Evolutionary conservation across 2,113 vertebrate genomes (phyloP), one percentile per base, ranked within the genome.

Genomic region (Pagrus major): DNA sequence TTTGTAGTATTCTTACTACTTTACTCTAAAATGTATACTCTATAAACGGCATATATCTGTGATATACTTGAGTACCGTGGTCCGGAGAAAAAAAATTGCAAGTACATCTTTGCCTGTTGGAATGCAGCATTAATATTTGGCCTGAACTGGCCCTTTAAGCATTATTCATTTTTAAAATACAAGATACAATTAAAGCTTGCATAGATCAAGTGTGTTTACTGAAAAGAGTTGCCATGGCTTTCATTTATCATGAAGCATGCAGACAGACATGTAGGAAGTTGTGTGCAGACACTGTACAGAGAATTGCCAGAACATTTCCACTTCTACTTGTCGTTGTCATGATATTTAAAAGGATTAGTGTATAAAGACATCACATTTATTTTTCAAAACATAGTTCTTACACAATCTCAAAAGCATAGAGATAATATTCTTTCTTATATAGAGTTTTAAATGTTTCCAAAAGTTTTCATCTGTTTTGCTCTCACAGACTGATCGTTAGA

Each of bases 101-200:
- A n/a, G n/a, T n/a, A n/a, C n/a, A n/a, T n/a, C n/a, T n/a, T n/a
- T n/a, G n/a, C n/a, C n/a, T n/a, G n/a, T n/a, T n/a, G n/a, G n/a
- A n/a, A n/a, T n/a, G n/a, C n/a, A n/a, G n/a, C n/a, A n/a, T n/a
- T n/a, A n/a, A n/a, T n/a, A n/a, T n/a, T n/a, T n/a, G n/a, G n/a
- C n/a, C n/a, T n/a, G n/a, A n/a, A n/a, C n/a, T n/a, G n/a, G n/a
- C n/a, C n/a, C n/a, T n/a, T n/a, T n/a, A n/a, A n/a, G 21, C 20
- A 11, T 31, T 56, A 61, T 70, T 44, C 14, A 54, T 63, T 70
- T 35, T 35, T 35, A 55, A 81, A 55, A 63, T 11, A 47, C n/a
- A 56, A 29, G 18, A 56, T 39, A 23, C 1, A 64, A 56, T 20
- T 6, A 18, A 56, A 18, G 63, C 9, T 29, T 31, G 47, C 23